Conservation (phyloP, 1,140 invertebrate species). For the Phymorhynchus buccinoides region DNA sequence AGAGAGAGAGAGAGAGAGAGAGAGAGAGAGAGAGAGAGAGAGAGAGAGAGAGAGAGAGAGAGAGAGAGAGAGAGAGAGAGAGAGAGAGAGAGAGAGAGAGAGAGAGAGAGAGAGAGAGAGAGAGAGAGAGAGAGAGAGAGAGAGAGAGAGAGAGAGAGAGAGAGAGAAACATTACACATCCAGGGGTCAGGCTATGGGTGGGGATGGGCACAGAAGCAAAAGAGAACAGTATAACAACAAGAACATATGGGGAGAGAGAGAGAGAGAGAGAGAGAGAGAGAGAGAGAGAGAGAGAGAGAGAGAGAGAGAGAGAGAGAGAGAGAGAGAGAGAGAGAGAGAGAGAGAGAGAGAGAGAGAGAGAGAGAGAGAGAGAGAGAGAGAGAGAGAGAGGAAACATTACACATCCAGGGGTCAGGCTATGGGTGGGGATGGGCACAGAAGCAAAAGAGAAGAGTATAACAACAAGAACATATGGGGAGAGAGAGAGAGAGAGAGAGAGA, state of each 20-base stretch:
- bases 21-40: background rate
- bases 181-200: too few relatives aligned
- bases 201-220: background rate
- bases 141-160: background rate
- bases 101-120: too few relatives aligned
- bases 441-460: too few relatives aligned
- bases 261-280: background rate
- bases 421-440: background rate
- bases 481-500: background rate
- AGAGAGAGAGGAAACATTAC: background rate
- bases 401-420: too few relatives aligned
- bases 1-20: background rate
- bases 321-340: background rate
- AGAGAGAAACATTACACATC: background rate
- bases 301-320: background rate
- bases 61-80: background rate
- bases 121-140: background rate
- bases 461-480: too few relatives aligned
- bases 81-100: background rate
- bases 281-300: background rate
- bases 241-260: background rate
- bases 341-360: background rate
- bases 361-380: background rate
- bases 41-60: conserved; percentile 23
- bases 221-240: background rate